Conservation (phyloP, 2,113 vertebrate genomes). For the Dipodomys ordii region DNA sequence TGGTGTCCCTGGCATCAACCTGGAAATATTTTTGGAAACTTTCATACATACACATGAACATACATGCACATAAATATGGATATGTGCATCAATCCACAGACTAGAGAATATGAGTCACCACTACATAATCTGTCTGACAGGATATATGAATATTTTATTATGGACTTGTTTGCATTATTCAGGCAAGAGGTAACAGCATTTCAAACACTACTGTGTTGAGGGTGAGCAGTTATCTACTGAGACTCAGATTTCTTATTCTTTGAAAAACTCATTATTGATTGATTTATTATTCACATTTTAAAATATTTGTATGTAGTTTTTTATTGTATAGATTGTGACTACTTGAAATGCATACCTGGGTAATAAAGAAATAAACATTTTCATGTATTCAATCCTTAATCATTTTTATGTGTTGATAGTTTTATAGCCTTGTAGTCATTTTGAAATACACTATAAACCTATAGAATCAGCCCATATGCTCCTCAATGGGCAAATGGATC, state of each 20-base stretch:
- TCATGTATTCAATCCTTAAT: neutral
- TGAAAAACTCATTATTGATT: no score
- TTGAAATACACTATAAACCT: neutral
- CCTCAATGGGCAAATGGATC: no score
- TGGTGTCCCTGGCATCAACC: neutral
- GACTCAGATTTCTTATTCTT: neutral
- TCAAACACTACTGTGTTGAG: neutral
- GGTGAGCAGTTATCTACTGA: neutral
- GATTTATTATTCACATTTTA: neutral
- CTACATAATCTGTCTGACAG: accelerated
- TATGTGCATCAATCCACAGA: neutral
- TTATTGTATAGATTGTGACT: neutral
- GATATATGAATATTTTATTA: neutral
- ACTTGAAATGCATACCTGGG: neutral
- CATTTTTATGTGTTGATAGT: neutral
- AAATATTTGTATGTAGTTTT: no score
- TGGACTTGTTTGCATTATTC: neutral
- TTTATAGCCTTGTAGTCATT: neutral
- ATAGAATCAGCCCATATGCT: no score
- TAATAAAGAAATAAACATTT: neutral
- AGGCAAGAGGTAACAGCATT: neutral
- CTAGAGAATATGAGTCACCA: neutral
- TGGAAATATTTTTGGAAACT: neutral
- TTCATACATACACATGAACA: neutral
- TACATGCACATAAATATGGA: neutral